phyloP scores from a whole-genome alignment of 1,140 invertebrate species.

The Euglossa dilemma region DNA sequence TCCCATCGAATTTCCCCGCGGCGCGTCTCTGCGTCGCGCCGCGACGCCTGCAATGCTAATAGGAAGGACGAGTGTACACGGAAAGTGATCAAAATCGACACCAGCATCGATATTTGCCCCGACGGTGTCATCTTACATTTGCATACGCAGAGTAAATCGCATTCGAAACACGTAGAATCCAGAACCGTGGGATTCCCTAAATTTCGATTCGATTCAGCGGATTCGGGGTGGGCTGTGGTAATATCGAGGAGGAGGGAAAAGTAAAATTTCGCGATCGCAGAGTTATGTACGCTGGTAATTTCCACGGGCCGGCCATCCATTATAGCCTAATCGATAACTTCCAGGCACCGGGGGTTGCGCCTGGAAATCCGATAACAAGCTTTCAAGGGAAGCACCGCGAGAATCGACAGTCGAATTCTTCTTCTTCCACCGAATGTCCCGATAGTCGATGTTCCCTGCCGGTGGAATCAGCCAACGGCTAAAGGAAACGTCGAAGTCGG shows the following conservation, averaged over 20 bases:
- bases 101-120: too few relatives aligned
- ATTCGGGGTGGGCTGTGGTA: too few relatives aligned
- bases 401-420: conserved; percentile 16
- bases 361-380: conserved; percentile 29
- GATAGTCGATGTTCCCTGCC: neutral
- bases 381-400: neutral
- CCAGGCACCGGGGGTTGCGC: neutral
- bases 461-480: conserved; percentile 13
- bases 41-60: too few relatives aligned
- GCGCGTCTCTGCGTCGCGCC: too few relatives aligned
- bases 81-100: too few relatives aligned
- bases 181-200: too few relatives aligned
- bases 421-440: neutral
- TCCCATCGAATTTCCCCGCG: too few relatives aligned
- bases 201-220: too few relatives aligned
- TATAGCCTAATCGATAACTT: conserved; percentile 19
- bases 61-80: too few relatives aligned
- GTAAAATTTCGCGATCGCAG: neutral
- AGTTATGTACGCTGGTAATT: neutral
- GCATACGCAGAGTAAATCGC: too few relatives aligned
- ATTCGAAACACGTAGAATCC: too few relatives aligned
- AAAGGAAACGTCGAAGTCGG: conserved; percentile 34
- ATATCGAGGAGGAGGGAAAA: neutral
- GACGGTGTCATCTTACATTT: too few relatives aligned
- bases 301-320: neutral